Evolutionary conservation across 2,888 invertebrate species (phyloP).

Genomic region (Pteria penguin): DNA sequence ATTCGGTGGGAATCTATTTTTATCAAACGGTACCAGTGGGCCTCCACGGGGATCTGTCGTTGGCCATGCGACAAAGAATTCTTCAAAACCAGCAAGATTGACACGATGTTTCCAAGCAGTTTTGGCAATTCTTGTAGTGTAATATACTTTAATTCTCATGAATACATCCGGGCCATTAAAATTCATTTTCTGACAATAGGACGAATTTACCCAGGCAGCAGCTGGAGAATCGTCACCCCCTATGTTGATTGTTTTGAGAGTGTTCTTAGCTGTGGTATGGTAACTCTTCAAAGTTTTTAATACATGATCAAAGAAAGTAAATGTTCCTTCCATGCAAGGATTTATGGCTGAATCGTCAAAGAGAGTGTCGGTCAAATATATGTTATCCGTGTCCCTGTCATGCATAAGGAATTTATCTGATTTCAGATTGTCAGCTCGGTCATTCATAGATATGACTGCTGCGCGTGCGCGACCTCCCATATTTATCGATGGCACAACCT

Average conservation of each 20-base stretch:
- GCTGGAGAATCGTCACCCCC: conserved; percentile 47
- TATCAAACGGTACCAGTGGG: conserved; percentile 29
- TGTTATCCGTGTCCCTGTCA: conserved; percentile 11
- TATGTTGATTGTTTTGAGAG: conserved; percentile 35
- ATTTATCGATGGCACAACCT: conserved; percentile 62
- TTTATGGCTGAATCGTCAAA: conserved; percentile 46
- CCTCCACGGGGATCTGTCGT: conserved; percentile 32
- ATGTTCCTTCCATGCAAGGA: conserved; percentile 40
- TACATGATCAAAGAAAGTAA: conserved; percentile 32
- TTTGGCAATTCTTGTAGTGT: conserved; percentile 32
- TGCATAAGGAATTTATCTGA: conserved; percentile 8
- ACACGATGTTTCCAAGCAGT: conserved; percentile 18
- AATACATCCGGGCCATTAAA: conserved; percentile 29
- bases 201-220: conserved; percentile 42
- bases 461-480: conserved; percentile 54
- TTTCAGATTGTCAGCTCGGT: conserved; percentile 24
- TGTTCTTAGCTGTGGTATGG: conserved; percentile 31
- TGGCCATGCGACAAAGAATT: conserved; percentile 41
- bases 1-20: conserved; percentile 27
- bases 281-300: conserved; percentile 36
- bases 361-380: conserved; percentile 38
- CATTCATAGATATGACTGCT: conserved; percentile 46
- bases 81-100: conserved; percentile 33
- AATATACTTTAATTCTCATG: conserved; percentile 42
- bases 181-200: conserved; percentile 19